These are phyloP conservation scores for Hippopotamyrus pictus DNA, from an alignment of 2,797 vertebrate species.

Conservation along the genomic window DNA sequence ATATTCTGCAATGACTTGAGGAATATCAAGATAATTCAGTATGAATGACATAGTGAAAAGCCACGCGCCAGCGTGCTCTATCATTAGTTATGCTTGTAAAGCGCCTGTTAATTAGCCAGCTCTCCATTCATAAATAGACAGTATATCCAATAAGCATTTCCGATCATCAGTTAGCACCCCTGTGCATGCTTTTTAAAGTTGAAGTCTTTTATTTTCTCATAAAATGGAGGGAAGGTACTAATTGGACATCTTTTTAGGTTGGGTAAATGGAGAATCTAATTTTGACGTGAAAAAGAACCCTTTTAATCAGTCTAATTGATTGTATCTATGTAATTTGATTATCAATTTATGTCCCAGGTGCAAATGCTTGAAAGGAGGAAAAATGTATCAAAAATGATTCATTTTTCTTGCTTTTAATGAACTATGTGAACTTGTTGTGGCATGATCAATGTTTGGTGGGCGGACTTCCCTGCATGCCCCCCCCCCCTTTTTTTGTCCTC, in stretches of 20 bases:
- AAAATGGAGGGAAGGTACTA: constrained; percentile 10
- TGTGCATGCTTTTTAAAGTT: not conserved
- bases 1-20: not conserved
- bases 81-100: not conserved
- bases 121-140: not conserved
- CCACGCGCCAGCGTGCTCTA: not conserved
- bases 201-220: not conserved
- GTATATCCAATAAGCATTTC: constrained; percentile 10
- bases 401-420: not conserved
- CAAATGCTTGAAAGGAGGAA: constrained; percentile 14
- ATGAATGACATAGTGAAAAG: not conserved
- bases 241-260: not conserved
- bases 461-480: not conserved
- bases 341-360: constrained; percentile 3
- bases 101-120: not conserved
- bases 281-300: not conserved
- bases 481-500: not conserved
- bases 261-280: not conserved
- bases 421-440: not conserved
- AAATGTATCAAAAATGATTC: not conserved
- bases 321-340: not conserved
- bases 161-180: not conserved
- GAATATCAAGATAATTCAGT: not conserved
- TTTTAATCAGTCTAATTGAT: constrained; percentile 2
- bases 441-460: not conserved